These are phyloP conservation scores for Drosophila ironensis DNA, from an alignment of 1,140 invertebrate species.

Conservation along the genomic window DNA sequence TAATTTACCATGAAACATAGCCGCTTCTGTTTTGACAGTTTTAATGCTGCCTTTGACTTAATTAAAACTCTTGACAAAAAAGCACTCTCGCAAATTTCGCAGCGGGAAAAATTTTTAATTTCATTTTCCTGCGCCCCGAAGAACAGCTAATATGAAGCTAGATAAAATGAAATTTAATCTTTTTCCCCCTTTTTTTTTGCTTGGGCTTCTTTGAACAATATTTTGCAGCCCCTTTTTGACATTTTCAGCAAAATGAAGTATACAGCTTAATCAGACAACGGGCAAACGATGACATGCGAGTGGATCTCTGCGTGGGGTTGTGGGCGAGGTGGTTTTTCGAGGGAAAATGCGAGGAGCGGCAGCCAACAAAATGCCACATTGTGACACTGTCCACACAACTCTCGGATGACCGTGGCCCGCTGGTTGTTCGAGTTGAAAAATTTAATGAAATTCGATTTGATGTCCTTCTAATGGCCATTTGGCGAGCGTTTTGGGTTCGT, in stretches of 20 bases:
- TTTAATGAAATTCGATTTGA: constrained; percentile 68
- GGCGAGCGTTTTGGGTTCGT: constrained; percentile 34
- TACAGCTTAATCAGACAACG: constrained; percentile 49
- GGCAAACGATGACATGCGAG: constrained; percentile 5
- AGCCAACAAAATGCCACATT: constrained; percentile 64
- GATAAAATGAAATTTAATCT: constrained; percentile 51
- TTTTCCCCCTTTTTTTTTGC: constrained; percentile 3
- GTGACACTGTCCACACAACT: neutral
- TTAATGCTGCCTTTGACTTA: constrained; percentile 53
- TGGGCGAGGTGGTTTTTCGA: neutral
- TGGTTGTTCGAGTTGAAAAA: constrained; percentile 37
- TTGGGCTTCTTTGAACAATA: constrained; percentile 1
- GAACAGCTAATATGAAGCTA: constrained; percentile 34
- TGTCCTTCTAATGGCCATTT: constrained; percentile 38
- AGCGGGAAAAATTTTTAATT: constrained; percentile 59
- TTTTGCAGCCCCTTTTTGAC: constrained; percentile 25
- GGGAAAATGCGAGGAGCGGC: neutral
- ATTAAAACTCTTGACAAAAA: constrained; percentile 50
- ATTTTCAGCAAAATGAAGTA: constrained; percentile 35
- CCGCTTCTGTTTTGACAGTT: constrained; percentile 26
- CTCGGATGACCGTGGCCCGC: constrained; percentile 23
- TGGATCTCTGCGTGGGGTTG: neutral
- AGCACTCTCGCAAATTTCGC: constrained; percentile 26
- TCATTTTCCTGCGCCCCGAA: constrained; percentile 37
- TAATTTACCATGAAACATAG: neutral